phyloP scores from a whole-genome alignment of 2,113 vertebrate species.

The Percopsis transmontana region DNA sequence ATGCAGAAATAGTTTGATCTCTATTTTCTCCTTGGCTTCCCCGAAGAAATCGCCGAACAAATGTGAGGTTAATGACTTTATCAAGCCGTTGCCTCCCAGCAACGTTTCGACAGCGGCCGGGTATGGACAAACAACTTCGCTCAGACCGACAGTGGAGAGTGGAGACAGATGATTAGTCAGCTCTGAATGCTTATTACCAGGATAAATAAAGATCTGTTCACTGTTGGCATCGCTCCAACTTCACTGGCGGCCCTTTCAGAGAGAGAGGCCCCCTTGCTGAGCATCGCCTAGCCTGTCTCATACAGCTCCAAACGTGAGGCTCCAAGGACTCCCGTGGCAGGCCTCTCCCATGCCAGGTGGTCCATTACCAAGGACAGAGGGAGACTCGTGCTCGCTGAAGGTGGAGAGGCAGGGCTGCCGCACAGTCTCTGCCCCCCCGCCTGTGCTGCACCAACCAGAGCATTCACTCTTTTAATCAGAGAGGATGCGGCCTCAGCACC shows the following conservation, averaged over 20 bases:
- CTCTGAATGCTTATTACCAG: conserved; percentile 67
- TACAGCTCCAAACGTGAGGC: conserved; percentile 61
- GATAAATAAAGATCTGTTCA: conserved; percentile 72
- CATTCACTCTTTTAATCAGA: conserved; percentile 74
- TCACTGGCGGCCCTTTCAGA: conserved; percentile 71
- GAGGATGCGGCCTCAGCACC: conserved; percentile 70
- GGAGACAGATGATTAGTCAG: conserved; percentile 62
- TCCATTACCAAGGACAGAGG: conserved; percentile 67
- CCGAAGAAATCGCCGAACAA: conserved; percentile 10
- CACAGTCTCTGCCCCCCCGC: conserved; percentile 54
- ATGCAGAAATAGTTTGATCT: conserved; percentile 7
- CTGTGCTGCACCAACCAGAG: conserved; percentile 65
- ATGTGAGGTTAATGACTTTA: conserved; percentile 28
- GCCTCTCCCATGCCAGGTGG: conserved; percentile 61
- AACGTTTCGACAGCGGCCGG: conserved; percentile 34
- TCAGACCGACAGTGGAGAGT: conserved; percentile 28
- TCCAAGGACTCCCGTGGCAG: conserved; percentile 61
- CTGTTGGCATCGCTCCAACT: conserved; percentile 64
- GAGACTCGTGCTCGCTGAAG: conserved; percentile 45
- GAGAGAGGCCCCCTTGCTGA: conserved; percentile 59
- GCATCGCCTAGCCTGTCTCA: conserved; percentile 59
- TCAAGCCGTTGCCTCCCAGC: conserved; percentile 25
- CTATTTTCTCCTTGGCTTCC: conserved; percentile 18
- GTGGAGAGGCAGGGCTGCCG: conserved; percentile 42
- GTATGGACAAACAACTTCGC: conserved; percentile 53